Percentiles rank a stretch among this genome's conserved stretches.
Evolutionary conservation across 2,888 invertebrate genomes (phyloP).

Genomic region (Megalurothrips usitatus): DNA sequence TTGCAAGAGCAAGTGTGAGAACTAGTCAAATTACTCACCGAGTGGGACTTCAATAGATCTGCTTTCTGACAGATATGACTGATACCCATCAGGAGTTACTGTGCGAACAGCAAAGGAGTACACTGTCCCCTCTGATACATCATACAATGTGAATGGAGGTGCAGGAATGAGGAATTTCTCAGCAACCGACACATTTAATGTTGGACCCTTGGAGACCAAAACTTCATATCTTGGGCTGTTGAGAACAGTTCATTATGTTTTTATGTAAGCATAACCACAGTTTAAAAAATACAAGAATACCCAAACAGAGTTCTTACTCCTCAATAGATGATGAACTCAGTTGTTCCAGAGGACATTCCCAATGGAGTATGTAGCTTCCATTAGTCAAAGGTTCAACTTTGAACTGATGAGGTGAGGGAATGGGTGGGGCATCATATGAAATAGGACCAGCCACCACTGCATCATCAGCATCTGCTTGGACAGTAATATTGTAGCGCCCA

Average conservation of each 20-base stretch:
- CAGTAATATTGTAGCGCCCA: constrained; percentile 52
- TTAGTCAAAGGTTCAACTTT: constrained; percentile 56
- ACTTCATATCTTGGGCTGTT: constrained; percentile 59
- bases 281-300: too few relatives aligned
- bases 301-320: background rate
- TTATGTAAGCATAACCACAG: too few relatives aligned
- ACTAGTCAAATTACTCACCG: constrained; percentile 42
- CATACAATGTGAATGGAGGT: constrained; percentile 55
- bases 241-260: constrained; percentile 33
- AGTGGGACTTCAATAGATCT: constrained; percentile 45
- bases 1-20: background rate
- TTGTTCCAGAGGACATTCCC: constrained; percentile 51
- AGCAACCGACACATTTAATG: constrained; percentile 48
- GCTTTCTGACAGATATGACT: constrained; percentile 59
- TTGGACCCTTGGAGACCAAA: constrained; percentile 56
- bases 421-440: constrained; percentile 52
- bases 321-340: background rate
- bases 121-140: constrained; percentile 50
- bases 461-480: constrained; percentile 49
- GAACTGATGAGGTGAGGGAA: constrained; percentile 62
- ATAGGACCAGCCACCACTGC: constrained; percentile 51
- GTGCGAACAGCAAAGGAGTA: constrained; percentile 63
- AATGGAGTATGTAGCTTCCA: constrained; percentile 61
- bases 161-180: constrained; percentile 50
- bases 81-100: constrained; percentile 57